These are phyloP conservation scores for Sycobia sp. DNA, from an alignment of 1,140 invertebrate species.

Conservation along the genomic window DNA sequence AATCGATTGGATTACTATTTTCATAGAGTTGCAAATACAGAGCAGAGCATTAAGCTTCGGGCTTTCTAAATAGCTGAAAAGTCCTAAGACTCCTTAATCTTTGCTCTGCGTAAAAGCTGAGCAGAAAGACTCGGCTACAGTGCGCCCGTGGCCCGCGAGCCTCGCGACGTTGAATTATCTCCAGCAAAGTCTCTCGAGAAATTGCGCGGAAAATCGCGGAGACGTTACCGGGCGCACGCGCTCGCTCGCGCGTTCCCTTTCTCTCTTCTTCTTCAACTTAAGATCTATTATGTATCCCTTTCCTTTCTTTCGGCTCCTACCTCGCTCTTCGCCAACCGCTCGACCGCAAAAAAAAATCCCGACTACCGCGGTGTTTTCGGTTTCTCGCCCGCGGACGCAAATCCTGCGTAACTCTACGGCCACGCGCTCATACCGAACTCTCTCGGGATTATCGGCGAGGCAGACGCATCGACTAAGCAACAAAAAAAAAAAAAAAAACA, in stretches of 20 bases:
- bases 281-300: slow-evolving; percentile 9
- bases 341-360: too few relatives aligned
- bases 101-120: not conserved
- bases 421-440: not conserved
- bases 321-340: too few relatives aligned
- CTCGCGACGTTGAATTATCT: slow-evolving; percentile 42
- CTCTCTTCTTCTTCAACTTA: not conserved
- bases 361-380: too few relatives aligned
- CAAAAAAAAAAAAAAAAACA: too few relatives aligned
- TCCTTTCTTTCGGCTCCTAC: too few relatives aligned
- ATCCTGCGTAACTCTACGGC: too few relatives aligned
- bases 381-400: too few relatives aligned
- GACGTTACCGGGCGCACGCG: not conserved
- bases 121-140: slow-evolving; percentile 16
- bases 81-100: slow-evolving; percentile 14
- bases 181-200: slow-evolving; percentile 39
- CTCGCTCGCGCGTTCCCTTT: not conserved
- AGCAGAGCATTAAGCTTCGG: not conserved
- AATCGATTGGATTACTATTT: too few relatives aligned
- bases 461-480: too few relatives aligned
- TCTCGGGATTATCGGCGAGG: too few relatives aligned
- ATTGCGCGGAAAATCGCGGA: slow-evolving; percentile 41
- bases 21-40: too few relatives aligned
- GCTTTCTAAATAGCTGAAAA: slow-evolving; percentile 2
- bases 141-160: slow-evolving; percentile 13